Conservation (phyloP, 1,140 invertebrate genomes). For the Lucilia sericata region DNA sequence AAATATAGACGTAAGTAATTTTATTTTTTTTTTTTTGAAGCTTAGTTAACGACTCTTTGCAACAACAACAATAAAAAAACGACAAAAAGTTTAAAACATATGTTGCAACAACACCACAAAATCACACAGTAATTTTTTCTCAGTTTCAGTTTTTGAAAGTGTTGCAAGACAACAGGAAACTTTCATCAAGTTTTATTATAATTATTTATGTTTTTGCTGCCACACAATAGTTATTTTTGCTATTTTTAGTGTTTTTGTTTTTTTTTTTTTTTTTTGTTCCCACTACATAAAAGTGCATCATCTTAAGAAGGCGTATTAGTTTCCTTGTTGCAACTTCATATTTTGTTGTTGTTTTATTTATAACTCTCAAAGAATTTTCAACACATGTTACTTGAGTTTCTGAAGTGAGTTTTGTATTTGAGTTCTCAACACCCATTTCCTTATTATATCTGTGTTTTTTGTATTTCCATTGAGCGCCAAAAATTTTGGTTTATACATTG, state of each 20-base stretch:
- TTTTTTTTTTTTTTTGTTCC: not conserved
- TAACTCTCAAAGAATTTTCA: conserved; percentile 14
- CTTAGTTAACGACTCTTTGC: not conserved
- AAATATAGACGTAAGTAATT: no score
- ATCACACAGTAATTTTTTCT: not conserved
- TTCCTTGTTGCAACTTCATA: not conserved
- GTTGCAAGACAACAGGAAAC: conserved; percentile 13
- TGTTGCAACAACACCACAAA: conserved; percentile 1
- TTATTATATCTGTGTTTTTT: not conserved
- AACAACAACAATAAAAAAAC: not conserved
- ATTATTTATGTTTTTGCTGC: conserved; percentile 33
- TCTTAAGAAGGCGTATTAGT: conserved; percentile 25
- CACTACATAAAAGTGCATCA: conserved; percentile 2
- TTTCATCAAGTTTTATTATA: conserved; percentile 40
- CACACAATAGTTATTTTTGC: not conserved
- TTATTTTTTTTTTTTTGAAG: not conserved
- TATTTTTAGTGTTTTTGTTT: not conserved
- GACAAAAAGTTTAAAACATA: not conserved
- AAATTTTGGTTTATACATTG: not conserved
- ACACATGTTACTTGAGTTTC: conserved; percentile 10
- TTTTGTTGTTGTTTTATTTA: not conserved
- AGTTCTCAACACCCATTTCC: not conserved
- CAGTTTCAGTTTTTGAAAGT: not conserved
- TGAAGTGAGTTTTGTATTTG: not conserved
- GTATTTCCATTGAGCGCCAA: not conserved